These are phyloP conservation scores for Helicoverpa assulta DNA, from an alignment of 2,888 invertebrate species.

Conservation along the genomic window DNA sequence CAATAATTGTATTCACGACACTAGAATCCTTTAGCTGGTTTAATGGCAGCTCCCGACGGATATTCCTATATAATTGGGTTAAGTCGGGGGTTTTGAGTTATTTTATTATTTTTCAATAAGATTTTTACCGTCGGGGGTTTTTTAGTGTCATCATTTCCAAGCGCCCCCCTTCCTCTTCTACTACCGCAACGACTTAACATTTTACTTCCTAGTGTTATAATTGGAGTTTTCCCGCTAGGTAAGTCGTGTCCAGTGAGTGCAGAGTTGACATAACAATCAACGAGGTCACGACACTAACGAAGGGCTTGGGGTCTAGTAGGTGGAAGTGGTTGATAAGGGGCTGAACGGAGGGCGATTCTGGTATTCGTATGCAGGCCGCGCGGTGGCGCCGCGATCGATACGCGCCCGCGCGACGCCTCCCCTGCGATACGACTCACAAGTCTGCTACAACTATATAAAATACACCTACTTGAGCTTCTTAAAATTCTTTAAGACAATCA, in stretches of 20 bases:
- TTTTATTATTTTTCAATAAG: too few species aligned
- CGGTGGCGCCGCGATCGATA: constrained; percentile 86
- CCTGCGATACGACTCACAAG: constrained; percentile 78
- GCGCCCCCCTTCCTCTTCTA: too few species aligned
- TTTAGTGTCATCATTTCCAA: too few species aligned
- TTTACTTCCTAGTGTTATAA: constrained; percentile 47
- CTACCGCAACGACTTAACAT: not conserved
- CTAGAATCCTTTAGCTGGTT: too few species aligned
- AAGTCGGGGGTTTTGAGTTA: too few species aligned
- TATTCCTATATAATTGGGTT: too few species aligned
- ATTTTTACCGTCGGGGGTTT: too few species aligned
- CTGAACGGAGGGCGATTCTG: constrained; percentile 84
- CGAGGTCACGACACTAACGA: constrained; percentile 81
- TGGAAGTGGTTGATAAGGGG: constrained; percentile 85
- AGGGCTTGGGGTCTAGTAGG: constrained; percentile 80
- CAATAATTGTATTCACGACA: too few species aligned
- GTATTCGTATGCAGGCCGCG: constrained; percentile 89
- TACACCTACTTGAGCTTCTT: constrained; percentile 76
- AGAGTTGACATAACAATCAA: constrained; percentile 76
- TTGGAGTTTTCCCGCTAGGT: constrained; percentile 41
- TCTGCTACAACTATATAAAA: constrained; percentile 75
- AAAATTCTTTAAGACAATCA: constrained; percentile 68
- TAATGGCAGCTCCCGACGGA: too few species aligned
- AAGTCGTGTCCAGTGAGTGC: constrained; percentile 44
- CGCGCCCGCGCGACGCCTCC: constrained; percentile 88